Base-by-base conservation (phyloP, 2,113 vertebrate species). In the Rhabdomys dilectus region DNA sequence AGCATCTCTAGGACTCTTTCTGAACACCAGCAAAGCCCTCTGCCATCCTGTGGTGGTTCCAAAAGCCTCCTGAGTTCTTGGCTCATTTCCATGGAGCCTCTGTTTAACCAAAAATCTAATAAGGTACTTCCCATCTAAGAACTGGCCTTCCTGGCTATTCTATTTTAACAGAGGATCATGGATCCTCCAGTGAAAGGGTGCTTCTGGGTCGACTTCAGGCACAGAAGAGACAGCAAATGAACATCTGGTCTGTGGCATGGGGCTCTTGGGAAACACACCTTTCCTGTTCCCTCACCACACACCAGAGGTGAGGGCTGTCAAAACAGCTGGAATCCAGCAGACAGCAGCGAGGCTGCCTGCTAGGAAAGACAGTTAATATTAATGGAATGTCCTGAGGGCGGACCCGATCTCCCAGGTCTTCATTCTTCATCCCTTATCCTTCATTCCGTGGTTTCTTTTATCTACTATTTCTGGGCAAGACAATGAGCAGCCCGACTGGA, bases 401-500 rank as follows among this genome's bases (percentile, higher is more conserved):
- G 94, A 94, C 96, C 68, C 29, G 5, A 68, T 72, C 78, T 94
- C 89, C 81, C n/a, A 64, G 58, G 81, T 42, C 81, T 85, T 85
- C 58, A 29, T 84, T 84, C 81, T 42, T 45, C 26, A 64, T 42
- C 16, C 58, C 94, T 96, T 76, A 36, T 86, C 96, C 94, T 75
- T 96, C 96, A 96, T 97, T 93, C 88, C 78, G 80, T 0, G 2
- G 89, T 94, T 88, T 89, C 97, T 97, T 98, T 97, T 95, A 96
- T 98, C 95, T 60, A 3, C 95, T 92, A 95, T 48, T 94, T 93
- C 81, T 31, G 62, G 72, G 96, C 90, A 94, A 96, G 87, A 96
- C 95, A 94, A 96, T 91, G 89, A 96, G 93, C 95, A 98, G 93
- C 90, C 97, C 60, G 94, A 93, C 87, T 92, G 96, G 97, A 98